Conservation (phyloP, 2,797 vertebrate species). For the Corythornis leucogaster region DNA sequence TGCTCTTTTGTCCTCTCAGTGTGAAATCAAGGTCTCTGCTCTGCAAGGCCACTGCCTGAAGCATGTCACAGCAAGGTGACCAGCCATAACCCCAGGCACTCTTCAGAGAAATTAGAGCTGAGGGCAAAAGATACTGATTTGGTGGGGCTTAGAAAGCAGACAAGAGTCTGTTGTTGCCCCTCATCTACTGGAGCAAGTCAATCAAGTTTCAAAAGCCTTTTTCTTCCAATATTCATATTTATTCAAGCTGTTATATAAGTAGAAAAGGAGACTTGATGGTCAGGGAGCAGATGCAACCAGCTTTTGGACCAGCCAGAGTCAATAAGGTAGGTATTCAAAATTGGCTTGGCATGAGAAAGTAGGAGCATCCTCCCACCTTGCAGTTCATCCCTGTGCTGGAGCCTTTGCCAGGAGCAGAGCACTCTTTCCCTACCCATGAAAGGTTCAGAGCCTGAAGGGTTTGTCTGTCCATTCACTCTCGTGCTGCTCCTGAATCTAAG, state of each 20-base stretch:
- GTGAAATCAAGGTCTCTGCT: background rate
- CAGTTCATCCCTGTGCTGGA: background rate
- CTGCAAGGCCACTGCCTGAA: background rate
- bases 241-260: background rate
- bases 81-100: background rate
- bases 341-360: background rate
- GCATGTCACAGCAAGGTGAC: background rate
- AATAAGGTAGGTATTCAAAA: background rate
- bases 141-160: background rate
- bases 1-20: background rate
- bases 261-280: background rate
- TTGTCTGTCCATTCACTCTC: background rate
- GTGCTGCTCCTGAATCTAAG: background rate
- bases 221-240: background rate
- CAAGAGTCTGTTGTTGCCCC: background rate
- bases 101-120: background rate
- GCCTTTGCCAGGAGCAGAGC: background rate
- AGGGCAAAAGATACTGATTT: background rate
- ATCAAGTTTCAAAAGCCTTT: background rate
- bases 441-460: background rate
- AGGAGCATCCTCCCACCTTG: background rate
- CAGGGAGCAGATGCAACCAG: accelerated
- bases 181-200: background rate
- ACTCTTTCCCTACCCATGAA: background rate
- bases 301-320: background rate